Evolutionary conservation across 2,113 vertebrate species (phyloP).

Genomic region (Okapia johnstoni): DNA sequence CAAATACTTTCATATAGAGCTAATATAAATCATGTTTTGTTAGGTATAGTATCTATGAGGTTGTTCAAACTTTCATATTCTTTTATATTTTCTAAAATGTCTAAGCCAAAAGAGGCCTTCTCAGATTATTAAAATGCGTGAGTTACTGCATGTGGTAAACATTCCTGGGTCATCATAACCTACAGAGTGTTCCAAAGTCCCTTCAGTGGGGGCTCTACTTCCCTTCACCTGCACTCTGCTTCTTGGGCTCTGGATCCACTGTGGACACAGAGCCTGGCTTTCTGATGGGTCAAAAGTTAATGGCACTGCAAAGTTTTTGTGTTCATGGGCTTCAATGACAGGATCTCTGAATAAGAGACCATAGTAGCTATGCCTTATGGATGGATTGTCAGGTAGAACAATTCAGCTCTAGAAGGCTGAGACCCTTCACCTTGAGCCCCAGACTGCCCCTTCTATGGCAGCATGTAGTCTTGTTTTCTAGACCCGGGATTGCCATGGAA

Average conservation of each 20-base stretch:
- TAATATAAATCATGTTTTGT: constrained; percentile 79
- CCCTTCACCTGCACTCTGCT: background rate
- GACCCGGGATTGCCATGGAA: background rate
- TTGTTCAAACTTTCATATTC: constrained; percentile 51
- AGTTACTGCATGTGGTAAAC: background rate
- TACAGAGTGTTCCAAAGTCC: background rate
- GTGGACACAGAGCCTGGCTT: background rate
- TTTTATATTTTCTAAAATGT: background rate
- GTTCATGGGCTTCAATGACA: background rate
- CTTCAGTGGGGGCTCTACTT: background rate
- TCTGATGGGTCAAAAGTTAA: background rate
- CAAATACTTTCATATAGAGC: constrained; percentile 81
- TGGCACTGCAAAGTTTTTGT: background rate
- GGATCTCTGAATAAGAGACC: background rate
- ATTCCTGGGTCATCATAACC: background rate
- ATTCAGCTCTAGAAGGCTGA: background rate
- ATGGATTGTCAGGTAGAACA: too few relatives aligned
- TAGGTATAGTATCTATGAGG: constrained; percentile 75
- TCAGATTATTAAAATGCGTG: background rate
- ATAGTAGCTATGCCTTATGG: background rate
- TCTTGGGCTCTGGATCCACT: background rate
- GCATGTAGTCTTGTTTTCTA: background rate
- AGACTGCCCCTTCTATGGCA: background rate
- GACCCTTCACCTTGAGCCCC: background rate
- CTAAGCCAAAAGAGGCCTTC: background rate